These are phyloP conservation scores for Isaurus tuberculatus DNA, from an alignment of 92 coral and sea anemone genomes.

Conservation along the genomic window DNA sequence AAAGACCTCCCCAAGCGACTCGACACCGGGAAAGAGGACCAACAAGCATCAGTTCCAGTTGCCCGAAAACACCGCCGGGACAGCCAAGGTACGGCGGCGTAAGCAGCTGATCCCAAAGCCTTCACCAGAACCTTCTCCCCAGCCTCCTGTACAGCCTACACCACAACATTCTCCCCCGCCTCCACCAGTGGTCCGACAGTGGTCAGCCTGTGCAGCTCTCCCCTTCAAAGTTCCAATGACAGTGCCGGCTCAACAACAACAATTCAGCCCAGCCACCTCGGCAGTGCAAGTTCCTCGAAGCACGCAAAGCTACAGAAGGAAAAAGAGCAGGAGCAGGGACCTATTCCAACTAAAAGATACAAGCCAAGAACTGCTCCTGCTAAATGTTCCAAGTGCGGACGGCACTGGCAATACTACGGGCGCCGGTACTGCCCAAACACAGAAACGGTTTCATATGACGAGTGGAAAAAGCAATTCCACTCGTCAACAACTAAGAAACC, in stretches of 20 bases:
- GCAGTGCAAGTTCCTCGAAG: too few species aligned
- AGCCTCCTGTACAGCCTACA: background rate
- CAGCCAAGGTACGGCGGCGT: background rate
- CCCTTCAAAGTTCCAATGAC: too few species aligned
- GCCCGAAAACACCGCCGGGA: background rate
- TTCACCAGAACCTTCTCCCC: background rate
- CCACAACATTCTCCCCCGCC: background rate
- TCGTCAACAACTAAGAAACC: background rate
- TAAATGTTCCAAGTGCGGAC: too few species aligned
- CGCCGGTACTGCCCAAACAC: background rate
- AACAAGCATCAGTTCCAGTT: background rate
- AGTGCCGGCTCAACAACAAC: too few species aligned
- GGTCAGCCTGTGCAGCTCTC: too few species aligned
- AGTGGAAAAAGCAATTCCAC: background rate
- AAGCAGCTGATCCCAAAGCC: background rate
- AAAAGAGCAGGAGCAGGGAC: too few species aligned
- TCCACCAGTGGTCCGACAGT: background rate
- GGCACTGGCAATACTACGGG: slow-evolving; percentile 12
- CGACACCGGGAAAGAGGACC: too few species aligned
- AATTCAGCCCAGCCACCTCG: too few species aligned
- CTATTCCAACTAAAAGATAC: too few species aligned
- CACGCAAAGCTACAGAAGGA: too few species aligned
- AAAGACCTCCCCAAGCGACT: too few species aligned
- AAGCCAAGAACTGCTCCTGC: too few species aligned
- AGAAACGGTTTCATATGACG: background rate